phyloP scores from a whole-genome alignment of 2,113 vertebrate genomes.

The Hirundichthys speculiger region DNA sequence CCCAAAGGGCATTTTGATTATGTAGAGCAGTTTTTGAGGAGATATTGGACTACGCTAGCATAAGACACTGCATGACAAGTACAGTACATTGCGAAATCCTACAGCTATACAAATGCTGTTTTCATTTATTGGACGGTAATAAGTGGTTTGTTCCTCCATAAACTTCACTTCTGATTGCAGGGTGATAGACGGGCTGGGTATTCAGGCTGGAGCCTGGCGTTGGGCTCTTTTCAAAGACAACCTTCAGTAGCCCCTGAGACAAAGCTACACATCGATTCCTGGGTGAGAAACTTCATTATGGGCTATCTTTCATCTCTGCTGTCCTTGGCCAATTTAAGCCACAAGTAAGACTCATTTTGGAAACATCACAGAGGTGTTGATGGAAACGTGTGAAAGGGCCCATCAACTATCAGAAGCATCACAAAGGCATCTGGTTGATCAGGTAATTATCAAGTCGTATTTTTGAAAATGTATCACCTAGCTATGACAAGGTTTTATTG shows the following conservation, averaged over 20 bases:
- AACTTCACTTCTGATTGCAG: slow-evolving; percentile 17
- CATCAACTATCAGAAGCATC: slow-evolving; percentile 30
- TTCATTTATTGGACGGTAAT: slow-evolving; percentile 14
- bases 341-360: slow-evolving; percentile 49
- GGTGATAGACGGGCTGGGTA: slow-evolving; percentile 35
- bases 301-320: slow-evolving; percentile 69
- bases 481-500: neutral
- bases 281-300: slow-evolving; percentile 69
- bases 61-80: slow-evolving; percentile 23
- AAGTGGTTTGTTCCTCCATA: neutral
- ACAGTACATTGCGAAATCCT: neutral
- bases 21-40: slow-evolving; percentile 36
- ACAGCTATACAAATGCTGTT: neutral
- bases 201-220: slow-evolving; percentile 23
- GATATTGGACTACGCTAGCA: slow-evolving; percentile 1
- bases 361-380: slow-evolving; percentile 49
- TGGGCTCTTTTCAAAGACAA: slow-evolving; percentile 59
- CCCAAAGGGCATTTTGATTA: slow-evolving; percentile 61
- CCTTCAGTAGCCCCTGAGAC: slow-evolving; percentile 58
- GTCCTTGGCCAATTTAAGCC: slow-evolving; percentile 73
- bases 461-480: slow-evolving; percentile 1
- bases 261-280: slow-evolving; percentile 69
- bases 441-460: slow-evolving; percentile 14
- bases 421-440: slow-evolving; percentile 5
- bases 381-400: slow-evolving; percentile 38